Base-by-base conservation (phyloP, 2,113 vertebrate genomes). In the Ochotona curzoniae region DNA sequence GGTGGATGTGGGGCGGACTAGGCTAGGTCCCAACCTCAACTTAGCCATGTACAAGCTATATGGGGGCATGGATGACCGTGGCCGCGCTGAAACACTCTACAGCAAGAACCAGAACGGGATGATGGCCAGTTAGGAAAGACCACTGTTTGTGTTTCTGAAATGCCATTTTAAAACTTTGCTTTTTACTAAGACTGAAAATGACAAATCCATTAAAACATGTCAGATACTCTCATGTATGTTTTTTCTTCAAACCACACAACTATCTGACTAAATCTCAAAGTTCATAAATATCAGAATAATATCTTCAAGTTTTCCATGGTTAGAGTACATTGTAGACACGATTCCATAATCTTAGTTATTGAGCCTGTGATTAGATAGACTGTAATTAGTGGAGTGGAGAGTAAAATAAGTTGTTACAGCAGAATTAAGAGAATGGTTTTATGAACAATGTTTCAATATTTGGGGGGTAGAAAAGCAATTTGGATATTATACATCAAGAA, bases 271-370 rank as follows among this genome's bases (percentile, higher is more conserved):
- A 84, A 49, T 79, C 51, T 71, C 18, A 85, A 57, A 30, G 26
- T 54, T 94, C 21, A 69, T 79, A 79, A 88, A 78, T 90, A 90
- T 82, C 15, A 84, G 76, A 61, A 73, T 49, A 87, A 44, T 73
- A 82, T 28, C 57, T 92, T 92, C 82, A 87, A 95, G n/a, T 35
- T 94, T 96, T 94, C 60, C 70, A 74, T 82, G 25, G 15, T 60
- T 93, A 85, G 87, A 14, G 86, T 93, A 78, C 44, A 73, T 11
- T 88, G 47, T 83, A 88, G 74, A 86, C 61, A 85, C 60, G 79
- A 88, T 79, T 54, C 54, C 82, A 81, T 66, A 87, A 89, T 60
- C 66, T 75, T 25, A 73, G 66, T 66, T 88, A 14, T 12, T 75
- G 26, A 60, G 73, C 81, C 51, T 90, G 70, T 78, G 91, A 87